Base-by-base conservation (phyloP, 1,140 invertebrate species). In the Archegozetes longisetosus region DNA sequence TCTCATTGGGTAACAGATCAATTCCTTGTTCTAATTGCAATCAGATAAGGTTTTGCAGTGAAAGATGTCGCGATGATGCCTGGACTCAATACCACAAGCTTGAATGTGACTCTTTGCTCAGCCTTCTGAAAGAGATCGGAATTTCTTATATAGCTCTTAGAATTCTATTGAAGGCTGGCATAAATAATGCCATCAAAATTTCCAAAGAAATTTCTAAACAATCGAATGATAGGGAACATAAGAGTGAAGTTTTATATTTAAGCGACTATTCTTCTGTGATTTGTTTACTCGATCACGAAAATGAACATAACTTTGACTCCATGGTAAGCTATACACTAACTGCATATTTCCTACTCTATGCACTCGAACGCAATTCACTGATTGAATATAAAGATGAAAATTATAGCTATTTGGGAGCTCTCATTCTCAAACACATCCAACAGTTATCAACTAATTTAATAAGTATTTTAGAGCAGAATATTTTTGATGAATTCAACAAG, bases 401-500 rank as follows among this genome's bases (percentile, higher is more conserved):
- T 20, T 51, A 26, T 25, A 4, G 12, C 13, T 51, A 51, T 51
- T 20, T 51, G 20, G 20, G 24, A 26, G 6, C 4, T 6, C n/a
- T 51, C 6, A 40, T 51, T 51, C 20, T 51, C 50, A 51, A 51
- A 26, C 50, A 51, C 50, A 51, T 51, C 6, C 50, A 51, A 26
- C 50, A 51, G n/a, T 25, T 51, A 20, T 51, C 50, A 9, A 51
- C 50, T 6, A 51, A 51, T 51, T 13, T 20, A 9, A 51, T 51
- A 4, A 40, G 32, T 40, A 17, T 40, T 40, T 40, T 40, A 40
- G 32, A 40, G 6, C 32, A 40, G 17, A 40, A 40, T 40, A 9
- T 40, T 40, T 40, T 6, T 17, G 32, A 40, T 40, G 32, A 40
- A 17, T 6, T 40, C 32, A 40, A 40, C 32, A 40, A 40, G 17